Conservation (phyloP, 2,888 invertebrate genomes). For the Papilio demoleus region DNA sequence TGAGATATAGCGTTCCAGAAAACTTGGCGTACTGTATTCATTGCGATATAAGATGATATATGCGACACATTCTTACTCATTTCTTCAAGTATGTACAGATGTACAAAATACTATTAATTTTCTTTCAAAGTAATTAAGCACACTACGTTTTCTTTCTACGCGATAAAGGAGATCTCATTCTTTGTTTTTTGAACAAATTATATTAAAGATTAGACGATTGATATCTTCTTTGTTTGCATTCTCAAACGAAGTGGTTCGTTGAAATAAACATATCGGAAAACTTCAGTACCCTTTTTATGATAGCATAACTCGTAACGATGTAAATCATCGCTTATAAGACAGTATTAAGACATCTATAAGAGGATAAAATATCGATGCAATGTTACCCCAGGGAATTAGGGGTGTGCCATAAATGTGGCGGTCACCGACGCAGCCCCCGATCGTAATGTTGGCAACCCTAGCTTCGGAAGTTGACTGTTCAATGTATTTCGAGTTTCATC, state of each 20-base stretch:
- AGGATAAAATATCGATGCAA: constrained; percentile 53
- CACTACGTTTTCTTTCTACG: too few relatives aligned
- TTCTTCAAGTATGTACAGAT: constrained; percentile 14
- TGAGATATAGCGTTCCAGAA: constrained; percentile 31
- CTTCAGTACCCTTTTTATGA: constrained; percentile 3
- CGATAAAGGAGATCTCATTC: too few relatives aligned
- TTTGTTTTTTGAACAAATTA: too few relatives aligned
- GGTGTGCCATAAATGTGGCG: constrained; percentile 64
- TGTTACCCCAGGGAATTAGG: constrained; percentile 58
- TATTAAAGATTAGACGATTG: too few relatives aligned
- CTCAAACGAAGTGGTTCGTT: too few relatives aligned
- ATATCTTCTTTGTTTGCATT: too few relatives aligned
- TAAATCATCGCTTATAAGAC: constrained; percentile 39
- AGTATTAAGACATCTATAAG: constrained; percentile 63
- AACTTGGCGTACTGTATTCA: constrained; percentile 26
- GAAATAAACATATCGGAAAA: neutral
- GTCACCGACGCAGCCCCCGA: constrained; percentile 59
- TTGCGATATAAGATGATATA: constrained; percentile 23
- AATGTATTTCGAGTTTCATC: constrained; percentile 28
- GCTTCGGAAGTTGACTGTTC: constrained; percentile 20
- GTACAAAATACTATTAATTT: neutral
- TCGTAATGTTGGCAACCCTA: constrained; percentile 50
- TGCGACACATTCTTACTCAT: constrained; percentile 19
- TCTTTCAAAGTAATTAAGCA: neutral
- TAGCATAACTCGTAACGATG: constrained; percentile 3